A percentile compares a stretch with the other conserved stretches of the same genome.
phyloP scores from a whole-genome alignment of 2,113 vertebrate genomes.

The Embiotoca jacksoni region DNA sequence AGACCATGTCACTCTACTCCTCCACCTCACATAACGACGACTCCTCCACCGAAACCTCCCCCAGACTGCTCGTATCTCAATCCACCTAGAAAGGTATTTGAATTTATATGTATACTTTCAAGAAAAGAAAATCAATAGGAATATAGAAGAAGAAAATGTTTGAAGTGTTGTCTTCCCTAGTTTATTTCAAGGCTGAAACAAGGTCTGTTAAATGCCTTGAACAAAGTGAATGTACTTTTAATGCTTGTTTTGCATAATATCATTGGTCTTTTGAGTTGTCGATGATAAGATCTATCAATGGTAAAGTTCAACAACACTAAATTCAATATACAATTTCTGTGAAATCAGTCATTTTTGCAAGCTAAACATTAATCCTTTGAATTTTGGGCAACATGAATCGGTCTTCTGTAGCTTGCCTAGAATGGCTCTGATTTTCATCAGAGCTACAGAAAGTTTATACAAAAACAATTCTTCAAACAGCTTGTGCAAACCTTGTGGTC shows the following conservation, averaged over 20 bases:
- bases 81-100: conserved; percentile 79
- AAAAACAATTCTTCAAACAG: not conserved
- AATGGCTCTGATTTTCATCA: not conserved
- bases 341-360: not conserved
- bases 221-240: no score
- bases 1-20: conserved; percentile 45
- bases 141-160: not conserved
- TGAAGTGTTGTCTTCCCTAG: no score
- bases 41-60: not conserved
- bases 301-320: no score
- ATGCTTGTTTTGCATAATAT: not conserved
- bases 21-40: conserved; percentile 7
- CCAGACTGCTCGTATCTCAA: conserved; percentile 47
- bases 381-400: not conserved
- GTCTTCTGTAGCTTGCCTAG: not conserved
- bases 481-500: not conserved
- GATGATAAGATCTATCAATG: no score
- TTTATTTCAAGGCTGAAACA: no score
- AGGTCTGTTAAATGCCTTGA: no score
- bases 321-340: not conserved
- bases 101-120: not conserved
- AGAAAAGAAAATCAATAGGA: not conserved
- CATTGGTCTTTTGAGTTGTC: no score
- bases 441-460: not conserved
- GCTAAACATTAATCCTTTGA: not conserved